Percentiles rank a stretch among this genome's conserved stretches.
Conservation (phyloP, 2,797 vertebrate genomes). For the Synaphobranchus kaupii region DNA sequence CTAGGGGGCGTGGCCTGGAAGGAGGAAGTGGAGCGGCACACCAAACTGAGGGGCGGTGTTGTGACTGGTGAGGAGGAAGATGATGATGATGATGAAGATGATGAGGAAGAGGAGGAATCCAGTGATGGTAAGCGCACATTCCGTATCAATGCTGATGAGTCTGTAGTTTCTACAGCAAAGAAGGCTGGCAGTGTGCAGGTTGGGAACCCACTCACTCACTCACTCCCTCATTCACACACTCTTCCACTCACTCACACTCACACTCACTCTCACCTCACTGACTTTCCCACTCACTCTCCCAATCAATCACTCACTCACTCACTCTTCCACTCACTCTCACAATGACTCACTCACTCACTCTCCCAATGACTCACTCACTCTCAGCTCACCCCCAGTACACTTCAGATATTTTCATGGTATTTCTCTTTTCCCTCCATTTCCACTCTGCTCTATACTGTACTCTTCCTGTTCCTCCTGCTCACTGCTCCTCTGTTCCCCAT, state of each 20-base stretch:
- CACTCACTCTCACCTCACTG: background rate
- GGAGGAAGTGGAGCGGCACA: conserved; percentile 90
- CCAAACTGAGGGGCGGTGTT: conserved; percentile 79
- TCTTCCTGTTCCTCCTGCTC: conserved; percentile 41
- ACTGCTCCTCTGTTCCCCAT: conserved; percentile 23
- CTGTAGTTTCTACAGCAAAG: background rate
- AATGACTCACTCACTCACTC: too few relatives aligned
- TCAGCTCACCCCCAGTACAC: background rate
- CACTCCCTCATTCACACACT: background rate
- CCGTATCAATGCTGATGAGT: background rate
- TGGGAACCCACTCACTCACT: background rate
- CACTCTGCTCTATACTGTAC: conserved; percentile 9
- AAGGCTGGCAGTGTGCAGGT: background rate
- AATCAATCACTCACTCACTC: background rate
- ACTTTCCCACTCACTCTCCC: too few relatives aligned
- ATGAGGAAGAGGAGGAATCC: conserved; percentile 75
- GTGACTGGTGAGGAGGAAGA: conserved; percentile 59
- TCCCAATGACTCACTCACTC: background rate
- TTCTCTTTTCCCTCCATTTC: background rate
- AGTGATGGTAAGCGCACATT: conserved; percentile 82
- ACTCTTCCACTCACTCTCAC: background rate
- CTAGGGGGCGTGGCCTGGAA: conserved; percentile 94
- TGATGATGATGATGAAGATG: conserved; percentile 68
- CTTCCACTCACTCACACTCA: background rate
- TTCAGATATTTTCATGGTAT: background rate